Evolutionary conservation across 1,140 invertebrate genomes (phyloP).

Genomic region (Apolygus lucorum): DNA sequence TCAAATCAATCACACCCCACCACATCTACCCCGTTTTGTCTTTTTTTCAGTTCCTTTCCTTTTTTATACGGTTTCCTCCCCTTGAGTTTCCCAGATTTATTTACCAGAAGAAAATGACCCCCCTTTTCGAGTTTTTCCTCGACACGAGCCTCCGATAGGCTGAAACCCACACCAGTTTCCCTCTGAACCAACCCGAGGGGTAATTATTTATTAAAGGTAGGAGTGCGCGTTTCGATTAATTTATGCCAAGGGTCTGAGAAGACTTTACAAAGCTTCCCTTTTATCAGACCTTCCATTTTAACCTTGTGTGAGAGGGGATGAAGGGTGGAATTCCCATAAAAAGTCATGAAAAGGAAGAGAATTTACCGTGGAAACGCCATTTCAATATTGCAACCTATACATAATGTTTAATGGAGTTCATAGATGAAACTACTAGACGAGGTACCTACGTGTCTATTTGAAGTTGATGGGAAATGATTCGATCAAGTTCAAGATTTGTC

Average conservation of each 20-base stretch:
- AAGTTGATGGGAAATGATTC: too few species aligned
- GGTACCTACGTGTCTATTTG: too few species aligned
- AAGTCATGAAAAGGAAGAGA: neutral
- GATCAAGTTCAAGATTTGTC: too few species aligned
- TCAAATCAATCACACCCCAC: neutral
- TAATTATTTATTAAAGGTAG: neutral
- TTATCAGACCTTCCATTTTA: neutral
- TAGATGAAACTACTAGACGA: too few species aligned
- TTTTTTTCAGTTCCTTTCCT: neutral
- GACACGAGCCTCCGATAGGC: neutral
- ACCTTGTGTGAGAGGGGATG: neutral
- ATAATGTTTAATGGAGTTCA: too few species aligned
- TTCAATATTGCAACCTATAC: too few species aligned
- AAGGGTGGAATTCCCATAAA: neutral
- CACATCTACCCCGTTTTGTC: too few species aligned
- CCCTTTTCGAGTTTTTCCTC: neutral
- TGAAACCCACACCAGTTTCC: neutral
- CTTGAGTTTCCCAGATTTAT: neutral
- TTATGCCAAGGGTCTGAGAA: neutral
- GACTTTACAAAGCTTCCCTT: neutral
- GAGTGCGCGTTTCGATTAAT: neutral
- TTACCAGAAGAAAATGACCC: neutral
- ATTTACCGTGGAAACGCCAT: too few species aligned
- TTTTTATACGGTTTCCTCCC: neutral
- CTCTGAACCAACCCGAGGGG: too few species aligned